Percentiles rank a stretch among this genome's conserved stretches.
Evolutionary conservation across 2,888 invertebrate genomes (phyloP).

Genomic region (Drosophila eohydei): DNA sequence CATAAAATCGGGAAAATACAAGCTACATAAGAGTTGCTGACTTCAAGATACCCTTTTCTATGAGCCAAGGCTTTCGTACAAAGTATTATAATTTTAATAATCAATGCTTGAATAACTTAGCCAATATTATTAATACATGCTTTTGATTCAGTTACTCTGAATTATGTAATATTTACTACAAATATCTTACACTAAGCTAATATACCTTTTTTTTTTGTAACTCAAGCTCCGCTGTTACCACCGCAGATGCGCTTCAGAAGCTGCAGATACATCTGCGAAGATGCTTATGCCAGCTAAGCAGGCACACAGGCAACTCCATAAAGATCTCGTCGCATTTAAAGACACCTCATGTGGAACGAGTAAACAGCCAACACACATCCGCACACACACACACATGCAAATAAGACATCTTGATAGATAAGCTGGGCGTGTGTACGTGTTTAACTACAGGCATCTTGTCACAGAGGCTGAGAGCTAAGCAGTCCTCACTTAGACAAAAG

Average conservation of each 20-base stretch:
- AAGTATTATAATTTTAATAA: neutral
- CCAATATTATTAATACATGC: neutral
- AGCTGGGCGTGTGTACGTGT: slow-evolving; percentile 68
- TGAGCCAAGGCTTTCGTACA: no score
- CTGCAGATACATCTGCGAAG: slow-evolving; percentile 37
- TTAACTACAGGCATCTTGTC: slow-evolving; percentile 61
- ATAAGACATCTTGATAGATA: slow-evolving; percentile 64
- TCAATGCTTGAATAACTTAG: neutral
- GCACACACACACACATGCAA: slow-evolving; percentile 21
- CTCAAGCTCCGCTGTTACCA: slow-evolving; percentile 5
- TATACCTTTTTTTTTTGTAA: slow-evolving; percentile 8
- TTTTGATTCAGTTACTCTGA: neutral
- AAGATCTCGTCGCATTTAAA: slow-evolving; percentile 79
- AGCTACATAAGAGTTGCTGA: neutral
- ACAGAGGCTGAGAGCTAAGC: slow-evolving; percentile 45
- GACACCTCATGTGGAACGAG: slow-evolving; percentile 79
- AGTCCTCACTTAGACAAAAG: slow-evolving; percentile 57
- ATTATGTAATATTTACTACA: neutral
- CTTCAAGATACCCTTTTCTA: neutral
- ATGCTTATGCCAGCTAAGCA: slow-evolving; percentile 47
- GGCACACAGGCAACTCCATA: slow-evolving; percentile 65
- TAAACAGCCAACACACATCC: slow-evolving; percentile 45
- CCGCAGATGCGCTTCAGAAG: slow-evolving; percentile 40
- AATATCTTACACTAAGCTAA: slow-evolving; percentile 16
- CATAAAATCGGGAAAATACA: slow-evolving; percentile 40